Base-by-base conservation (phyloP, 2,888 invertebrate species). In the Aphodius granarius region DNA sequence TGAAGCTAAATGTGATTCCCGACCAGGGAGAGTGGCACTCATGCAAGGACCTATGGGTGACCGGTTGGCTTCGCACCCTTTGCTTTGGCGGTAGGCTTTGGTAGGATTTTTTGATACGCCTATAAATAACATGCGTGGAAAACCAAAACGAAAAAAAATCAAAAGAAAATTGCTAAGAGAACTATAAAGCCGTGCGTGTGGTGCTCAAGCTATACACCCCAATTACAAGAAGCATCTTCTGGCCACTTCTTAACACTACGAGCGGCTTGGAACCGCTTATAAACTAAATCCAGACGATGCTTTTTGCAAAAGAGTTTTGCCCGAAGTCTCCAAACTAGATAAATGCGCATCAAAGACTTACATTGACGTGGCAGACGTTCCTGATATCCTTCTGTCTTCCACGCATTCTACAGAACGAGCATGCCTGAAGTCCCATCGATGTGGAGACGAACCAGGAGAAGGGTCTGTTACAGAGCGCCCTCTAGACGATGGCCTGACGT, bases 321-420 rank as follows among this genome's bases (percentile, higher is more conserved):
- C n/a, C n/a, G n/a, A n/a, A n/a, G n/a, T n/a, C n/a, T n/a, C n/a
- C n/a, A n/a, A n/a, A n/a, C n/a, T 65, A 3, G 19, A 65, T 18
- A 65, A 65, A 13, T 62, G n/a, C n/a, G 15, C 13, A 20, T 75
- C 75, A 74, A 75, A 77, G 81, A 88, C 90, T 90, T 86, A 91
- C 91, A 90, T 87, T 64, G 90, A 90, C 82, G 90, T 88, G 66
- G 89, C 90, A 63, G 91, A 91, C 71, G 90, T 89, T 65, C 89
- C 90, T 66, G 91, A 91, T 73, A 90, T 88, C 74, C 91, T 85
- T 75, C 91, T 86, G 81, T 90, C 89, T 81, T 90, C 89, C 71
- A 87, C 87, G 3, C 83, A 85, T 80, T 88, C 87, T 62, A 87
- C 86, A 13, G 87, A 87, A 68, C 86, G 81, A 74, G 89, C 88